phyloP scores from a whole-genome alignment of 2,797 vertebrate genomes.

The Lagorchestes hirsutus region DNA sequence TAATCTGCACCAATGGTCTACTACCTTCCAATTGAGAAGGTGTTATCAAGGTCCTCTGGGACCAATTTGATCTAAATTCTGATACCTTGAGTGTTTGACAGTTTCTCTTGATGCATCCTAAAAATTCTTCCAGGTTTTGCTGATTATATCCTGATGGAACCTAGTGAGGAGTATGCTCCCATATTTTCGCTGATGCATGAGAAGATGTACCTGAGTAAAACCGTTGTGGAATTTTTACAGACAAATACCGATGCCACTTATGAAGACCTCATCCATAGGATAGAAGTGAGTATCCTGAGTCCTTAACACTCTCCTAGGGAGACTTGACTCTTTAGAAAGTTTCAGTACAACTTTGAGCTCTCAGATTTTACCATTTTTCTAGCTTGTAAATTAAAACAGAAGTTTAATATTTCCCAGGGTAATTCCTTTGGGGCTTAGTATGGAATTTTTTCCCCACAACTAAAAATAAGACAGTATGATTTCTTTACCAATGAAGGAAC shows the following conservation, averaged over 20 bases:
- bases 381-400: neutral
- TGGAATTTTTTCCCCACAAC: neutral
- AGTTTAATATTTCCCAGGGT: neutral
- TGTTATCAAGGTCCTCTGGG: neutral
- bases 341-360: neutral
- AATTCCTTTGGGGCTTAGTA: neutral
- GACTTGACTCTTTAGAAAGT: neutral
- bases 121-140: conserved; percentile 90
- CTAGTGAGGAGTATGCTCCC: conserved; percentile 93
- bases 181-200: conserved; percentile 97
- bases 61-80: neutral
- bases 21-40: neutral
- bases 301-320: neutral
- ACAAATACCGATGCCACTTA: conserved; percentile 93
- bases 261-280: conserved; percentile 97
- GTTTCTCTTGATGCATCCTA: neutral
- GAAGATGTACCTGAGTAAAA: conserved; percentile 99
- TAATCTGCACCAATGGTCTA: neutral
- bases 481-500: neutral
- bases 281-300: conserved; percentile 88
- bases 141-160: conserved; percentile 97
- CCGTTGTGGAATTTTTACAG: conserved; percentile 97
- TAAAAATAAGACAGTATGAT: neutral
- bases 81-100: neutral
- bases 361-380: neutral